Percentiles rank a stretch among this genome's conserved stretches.
These are phyloP conservation scores for Cheirogaleus medius DNA, from an alignment of 2,113 vertebrate genomes.

Conservation along the genomic window DNA sequence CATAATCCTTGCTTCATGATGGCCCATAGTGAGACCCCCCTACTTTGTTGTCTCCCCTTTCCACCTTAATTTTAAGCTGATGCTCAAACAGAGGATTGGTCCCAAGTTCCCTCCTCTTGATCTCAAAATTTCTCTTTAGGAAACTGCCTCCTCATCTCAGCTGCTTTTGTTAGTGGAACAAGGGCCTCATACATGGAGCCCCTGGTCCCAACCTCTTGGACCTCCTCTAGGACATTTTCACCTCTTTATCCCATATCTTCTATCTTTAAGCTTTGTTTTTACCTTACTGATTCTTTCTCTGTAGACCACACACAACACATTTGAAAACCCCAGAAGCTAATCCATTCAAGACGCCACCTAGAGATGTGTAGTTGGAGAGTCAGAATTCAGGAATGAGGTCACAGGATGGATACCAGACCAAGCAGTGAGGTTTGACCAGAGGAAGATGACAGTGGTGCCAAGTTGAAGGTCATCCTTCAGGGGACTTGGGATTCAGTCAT, in stretches of 20 bases:
- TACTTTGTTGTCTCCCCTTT: not conserved
- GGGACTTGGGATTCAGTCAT: not conserved
- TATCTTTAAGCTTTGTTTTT: not conserved
- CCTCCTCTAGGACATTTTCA: not conserved
- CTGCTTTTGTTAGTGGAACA: not conserved
- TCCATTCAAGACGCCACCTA: not conserved
- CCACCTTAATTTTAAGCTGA: not conserved
- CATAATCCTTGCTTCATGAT: not conserved
- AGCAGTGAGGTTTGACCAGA: not conserved
- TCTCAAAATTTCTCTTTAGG: constrained; percentile 17
- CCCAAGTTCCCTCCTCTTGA: not conserved
- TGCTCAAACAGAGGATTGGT: not conserved
- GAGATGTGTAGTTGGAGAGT: not conserved
- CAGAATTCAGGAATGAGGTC: not conserved
- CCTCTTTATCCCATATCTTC: not conserved
- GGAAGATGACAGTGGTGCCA: not conserved
- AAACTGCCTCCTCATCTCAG: not conserved
- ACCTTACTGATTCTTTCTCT: not conserved
- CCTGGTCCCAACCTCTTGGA: not conserved
- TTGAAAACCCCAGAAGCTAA: not conserved
- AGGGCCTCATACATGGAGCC: not conserved
- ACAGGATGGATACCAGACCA: not conserved
- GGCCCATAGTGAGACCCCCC: not conserved
- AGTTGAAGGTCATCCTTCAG: not conserved
- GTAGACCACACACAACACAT: not conserved